These are phyloP conservation scores for Arctia plantaginis DNA, from an alignment of 2,888 invertebrate genomes.

Conservation along the genomic window DNA sequence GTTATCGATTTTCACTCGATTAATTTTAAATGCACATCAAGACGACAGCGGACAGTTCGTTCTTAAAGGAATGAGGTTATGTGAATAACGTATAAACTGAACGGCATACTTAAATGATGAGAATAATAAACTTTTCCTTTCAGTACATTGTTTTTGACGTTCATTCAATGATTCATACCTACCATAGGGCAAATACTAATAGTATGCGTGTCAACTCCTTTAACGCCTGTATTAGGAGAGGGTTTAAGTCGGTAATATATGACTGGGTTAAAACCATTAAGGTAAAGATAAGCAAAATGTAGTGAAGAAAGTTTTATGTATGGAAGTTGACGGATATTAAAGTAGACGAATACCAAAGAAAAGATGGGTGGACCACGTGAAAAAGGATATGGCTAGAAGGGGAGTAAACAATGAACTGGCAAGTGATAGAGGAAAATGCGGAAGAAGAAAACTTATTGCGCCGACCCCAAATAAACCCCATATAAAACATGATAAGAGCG, in stretches of 20 bases:
- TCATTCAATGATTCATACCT: background rate
- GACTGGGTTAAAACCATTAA: background rate
- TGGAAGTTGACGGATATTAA: too few species aligned
- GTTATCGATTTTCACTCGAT: conserved; percentile 38
- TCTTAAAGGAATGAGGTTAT: conserved; percentile 27
- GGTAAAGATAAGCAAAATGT: too few species aligned
- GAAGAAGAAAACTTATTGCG: too few species aligned
- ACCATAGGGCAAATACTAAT: too few species aligned
- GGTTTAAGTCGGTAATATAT: background rate
- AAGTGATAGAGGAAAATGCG: too few species aligned
- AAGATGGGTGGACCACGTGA: too few species aligned
- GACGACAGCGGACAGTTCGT: conserved; percentile 6
- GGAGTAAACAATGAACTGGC: too few species aligned
- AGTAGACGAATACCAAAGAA: too few species aligned
- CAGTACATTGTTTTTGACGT: background rate
- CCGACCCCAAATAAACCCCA: too few species aligned
- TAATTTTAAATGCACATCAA: conserved; percentile 42
- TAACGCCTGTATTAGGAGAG: background rate
- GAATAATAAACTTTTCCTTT: background rate
- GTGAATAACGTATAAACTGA: background rate
- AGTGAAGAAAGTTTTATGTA: too few species aligned
- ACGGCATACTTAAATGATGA: background rate
- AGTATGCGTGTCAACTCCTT: too few species aligned
- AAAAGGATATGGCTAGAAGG: too few species aligned
- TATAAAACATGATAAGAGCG: background rate